phyloP scores from a whole-genome alignment of 2,113 vertebrate genomes.

The Notarius lentiginosus region DNA sequence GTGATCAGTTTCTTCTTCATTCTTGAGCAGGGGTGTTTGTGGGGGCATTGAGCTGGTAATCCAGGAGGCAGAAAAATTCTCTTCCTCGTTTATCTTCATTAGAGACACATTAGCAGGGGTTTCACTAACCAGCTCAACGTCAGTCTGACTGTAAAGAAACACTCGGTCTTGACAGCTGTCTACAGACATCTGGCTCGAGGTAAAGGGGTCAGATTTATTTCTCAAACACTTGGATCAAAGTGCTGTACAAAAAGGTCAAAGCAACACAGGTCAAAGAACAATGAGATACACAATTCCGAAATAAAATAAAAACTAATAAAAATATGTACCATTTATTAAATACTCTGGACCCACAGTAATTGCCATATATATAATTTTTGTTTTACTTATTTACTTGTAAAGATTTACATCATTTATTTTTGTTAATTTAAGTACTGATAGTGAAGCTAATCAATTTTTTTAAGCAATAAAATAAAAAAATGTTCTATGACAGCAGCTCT shows the following conservation, averaged over 20 bases:
- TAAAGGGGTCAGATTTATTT: background rate
- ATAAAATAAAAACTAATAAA: background rate
- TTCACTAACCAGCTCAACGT: background rate
- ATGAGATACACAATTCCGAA: background rate
- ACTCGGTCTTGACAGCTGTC: background rate
- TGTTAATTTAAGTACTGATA: no score
- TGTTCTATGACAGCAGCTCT: background rate
- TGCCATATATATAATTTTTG: no score
- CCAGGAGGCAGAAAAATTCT: background rate
- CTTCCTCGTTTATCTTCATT: background rate
- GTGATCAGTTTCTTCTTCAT: background rate
- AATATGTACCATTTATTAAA: no score
- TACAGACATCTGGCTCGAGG: background rate
- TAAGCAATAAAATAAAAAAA: background rate
- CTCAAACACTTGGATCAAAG: background rate
- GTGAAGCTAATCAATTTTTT: no score
- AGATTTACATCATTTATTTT: no score
- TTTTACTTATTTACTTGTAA: no score
- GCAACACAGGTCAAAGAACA: background rate
- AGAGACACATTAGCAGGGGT: background rate
- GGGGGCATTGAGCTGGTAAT: background rate
- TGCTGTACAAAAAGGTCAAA: background rate
- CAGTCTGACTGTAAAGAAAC: background rate
- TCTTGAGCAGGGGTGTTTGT: background rate
- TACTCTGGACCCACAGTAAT: no score